Evolutionary conservation across 2,113 vertebrate species (phyloP).

Genomic region (Grantiella picta): DNA sequence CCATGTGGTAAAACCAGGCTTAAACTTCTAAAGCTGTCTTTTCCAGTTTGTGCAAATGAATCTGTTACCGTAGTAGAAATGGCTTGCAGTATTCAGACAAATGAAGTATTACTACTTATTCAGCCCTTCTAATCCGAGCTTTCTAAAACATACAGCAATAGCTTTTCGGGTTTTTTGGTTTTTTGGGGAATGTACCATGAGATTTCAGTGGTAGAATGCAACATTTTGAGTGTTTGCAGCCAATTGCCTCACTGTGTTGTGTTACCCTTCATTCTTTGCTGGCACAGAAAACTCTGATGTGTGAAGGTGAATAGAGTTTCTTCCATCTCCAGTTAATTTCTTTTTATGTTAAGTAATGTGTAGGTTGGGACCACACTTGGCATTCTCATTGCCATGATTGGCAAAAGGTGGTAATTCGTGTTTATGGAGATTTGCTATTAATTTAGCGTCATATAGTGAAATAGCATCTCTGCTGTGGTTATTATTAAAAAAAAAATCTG

Average conservation of each 20-base stretch:
- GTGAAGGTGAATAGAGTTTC: not conserved
- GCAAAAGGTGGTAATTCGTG: not conserved
- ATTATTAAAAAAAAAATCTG: not conserved
- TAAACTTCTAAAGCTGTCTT: not conserved
- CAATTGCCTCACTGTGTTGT: not conserved
- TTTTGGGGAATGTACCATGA: not conserved
- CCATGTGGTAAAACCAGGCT: not conserved
- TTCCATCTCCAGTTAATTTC: not conserved
- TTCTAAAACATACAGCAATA: not conserved
- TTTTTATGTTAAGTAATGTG: not conserved
- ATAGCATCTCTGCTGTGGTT: not conserved
- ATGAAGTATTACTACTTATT: not conserved
- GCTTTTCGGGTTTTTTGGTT: not conserved
- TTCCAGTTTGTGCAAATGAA: not conserved
- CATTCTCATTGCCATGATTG: not conserved
- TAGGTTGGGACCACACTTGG: not conserved
- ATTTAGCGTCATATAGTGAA: not conserved
- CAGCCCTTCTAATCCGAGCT: not conserved
- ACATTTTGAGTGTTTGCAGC: not conserved
- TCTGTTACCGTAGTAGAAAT: not conserved
- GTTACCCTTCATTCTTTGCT: not conserved
- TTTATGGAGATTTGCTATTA: not conserved
- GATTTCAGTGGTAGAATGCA: not conserved
- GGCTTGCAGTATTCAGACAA: not conserved
- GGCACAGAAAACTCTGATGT: not conserved